Evolutionary conservation across 2,888 invertebrate species (phyloP), one percentile per base, ranked within the genome.

Genomic region (Craniophora ligustri): DNA sequence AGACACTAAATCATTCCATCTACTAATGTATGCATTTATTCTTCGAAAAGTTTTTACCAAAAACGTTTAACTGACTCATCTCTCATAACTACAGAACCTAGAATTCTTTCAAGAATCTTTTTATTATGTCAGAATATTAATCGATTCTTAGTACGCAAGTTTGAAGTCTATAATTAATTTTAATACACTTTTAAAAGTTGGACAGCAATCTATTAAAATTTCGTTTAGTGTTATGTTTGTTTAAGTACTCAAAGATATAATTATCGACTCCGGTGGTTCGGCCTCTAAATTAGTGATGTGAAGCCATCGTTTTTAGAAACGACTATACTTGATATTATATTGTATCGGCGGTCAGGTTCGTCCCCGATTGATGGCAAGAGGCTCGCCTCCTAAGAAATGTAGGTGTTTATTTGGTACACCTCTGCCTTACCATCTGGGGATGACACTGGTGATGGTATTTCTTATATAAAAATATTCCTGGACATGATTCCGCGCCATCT

Each of bases 191-290:
- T 73, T 73, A 63, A 48, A 59, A 67, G 21, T 46, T 44, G 56
- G 74, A 70, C 71, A 67, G 64, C 56, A 40, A 30, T 23, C 41
- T 49, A 70, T 72, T 72, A 70, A 61, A 67, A 55, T 56, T 66
- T 66, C 42, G 42, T 53, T 77, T 76, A 75, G 69, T 58, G 55
- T 67, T 78, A 74, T 81, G 71, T 82, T 84, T 84, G 82, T 80
- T 83, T 81, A 78, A 75, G 62, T 65, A 73, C 57, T 72, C 72
- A 46, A 56, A 83, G 76, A 78, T 76, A 63, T 83, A 85, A 87
- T 86, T 87, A 86, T 85, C 85, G 39, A 80, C 83, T 79, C 68
- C 49, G 85, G 86, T 80, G 85, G 85, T 77, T 75, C 8, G 11
- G 21, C 14, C 23, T 21, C n/a, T 21, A 16, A 47, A 40, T 34